These are phyloP conservation scores for Atrichornis clamosus DNA, from an alignment of 2,113 vertebrate species.

Conservation along the genomic window DNA sequence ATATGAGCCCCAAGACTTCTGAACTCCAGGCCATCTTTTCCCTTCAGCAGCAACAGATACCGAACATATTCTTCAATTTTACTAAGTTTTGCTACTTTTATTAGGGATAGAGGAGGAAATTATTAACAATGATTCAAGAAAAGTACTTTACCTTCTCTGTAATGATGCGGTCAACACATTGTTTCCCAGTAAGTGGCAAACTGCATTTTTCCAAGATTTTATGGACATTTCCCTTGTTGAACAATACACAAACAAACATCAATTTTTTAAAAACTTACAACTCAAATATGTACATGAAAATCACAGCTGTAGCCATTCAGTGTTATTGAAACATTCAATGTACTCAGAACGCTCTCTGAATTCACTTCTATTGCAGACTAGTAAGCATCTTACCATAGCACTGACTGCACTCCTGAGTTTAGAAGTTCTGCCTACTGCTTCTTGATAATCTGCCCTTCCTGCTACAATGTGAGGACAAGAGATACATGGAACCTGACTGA, in stretches of 20 bases:
- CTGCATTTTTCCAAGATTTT: slow-evolving; percentile 94
- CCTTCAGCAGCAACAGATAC: background rate
- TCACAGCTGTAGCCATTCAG: background rate
- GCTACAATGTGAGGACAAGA: background rate
- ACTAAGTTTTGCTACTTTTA: background rate
- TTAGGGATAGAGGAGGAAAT: background rate
- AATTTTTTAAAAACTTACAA: background rate
- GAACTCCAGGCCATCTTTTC: background rate
- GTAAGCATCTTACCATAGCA: background rate
- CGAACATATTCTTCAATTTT: background rate
- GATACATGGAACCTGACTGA: background rate
- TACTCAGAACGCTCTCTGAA: background rate
- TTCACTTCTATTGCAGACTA: background rate
- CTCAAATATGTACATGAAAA: background rate
- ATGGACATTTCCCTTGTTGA: slow-evolving; percentile 86
- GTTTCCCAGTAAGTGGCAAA: slow-evolving; percentile 91
- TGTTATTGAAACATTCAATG: background rate
- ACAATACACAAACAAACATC: background rate
- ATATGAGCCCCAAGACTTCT: background rate
- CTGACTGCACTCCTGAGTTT: background rate
- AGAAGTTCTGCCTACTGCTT: background rate
- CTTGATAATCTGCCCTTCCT: background rate
- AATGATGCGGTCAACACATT: slow-evolving; percentile 95
- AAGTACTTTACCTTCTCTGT: slow-evolving; percentile 89
- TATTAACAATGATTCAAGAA: background rate